Base-by-base conservation (phyloP, 2,797 vertebrate species). In the Melanotaenia maccullochi region DNA sequence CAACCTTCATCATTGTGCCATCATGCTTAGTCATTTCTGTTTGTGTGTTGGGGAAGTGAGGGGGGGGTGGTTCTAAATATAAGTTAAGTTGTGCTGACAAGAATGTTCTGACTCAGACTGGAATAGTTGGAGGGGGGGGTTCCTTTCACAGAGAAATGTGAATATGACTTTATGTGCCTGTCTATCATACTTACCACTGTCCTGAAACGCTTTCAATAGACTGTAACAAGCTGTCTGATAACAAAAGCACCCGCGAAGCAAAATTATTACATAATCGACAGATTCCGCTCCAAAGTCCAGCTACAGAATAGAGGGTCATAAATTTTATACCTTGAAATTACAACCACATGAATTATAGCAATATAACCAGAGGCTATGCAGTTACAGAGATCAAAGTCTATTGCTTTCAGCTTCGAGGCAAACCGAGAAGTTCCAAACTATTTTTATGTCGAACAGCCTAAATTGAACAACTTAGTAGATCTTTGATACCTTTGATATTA, bases 71-170 rank as follows among this genome's bases (percentile, higher is more conserved):
- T 68, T 91, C 92, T 93, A 92, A 93, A 93, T 93, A 87, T 94
- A 93, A 91, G 77, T 33, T 85, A 28, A 78, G 82, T 36, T 90
- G 89, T 86, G 87, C 85, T 88, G 59, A 83, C 78, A 84, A 73
- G 89, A 91, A 91, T 92, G 90, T 89, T 85, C 51, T 87, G 85
- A 90, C 76, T 91, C 78, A 83, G 71, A 80, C 22, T 62, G 51
- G 76, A 60, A 73, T 58, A 72, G 64, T 51, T 78, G 68, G 52
- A 59, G 42, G 25, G 44, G 44, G 69, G 30, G 78, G 67, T 57
- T 87, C 65, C 64, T 76, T 73, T 84, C 28, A 1, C 73, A 58
- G 20, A 60, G 56, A 59, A 67, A 32, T 61, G 68, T 86, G 71
- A 78, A 65, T 18, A 3, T 7, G 8, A 36, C 40, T n/a, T 4